phyloP scores from a whole-genome alignment of 2,797 vertebrate genomes.

The Danio aesculapii region DNA sequence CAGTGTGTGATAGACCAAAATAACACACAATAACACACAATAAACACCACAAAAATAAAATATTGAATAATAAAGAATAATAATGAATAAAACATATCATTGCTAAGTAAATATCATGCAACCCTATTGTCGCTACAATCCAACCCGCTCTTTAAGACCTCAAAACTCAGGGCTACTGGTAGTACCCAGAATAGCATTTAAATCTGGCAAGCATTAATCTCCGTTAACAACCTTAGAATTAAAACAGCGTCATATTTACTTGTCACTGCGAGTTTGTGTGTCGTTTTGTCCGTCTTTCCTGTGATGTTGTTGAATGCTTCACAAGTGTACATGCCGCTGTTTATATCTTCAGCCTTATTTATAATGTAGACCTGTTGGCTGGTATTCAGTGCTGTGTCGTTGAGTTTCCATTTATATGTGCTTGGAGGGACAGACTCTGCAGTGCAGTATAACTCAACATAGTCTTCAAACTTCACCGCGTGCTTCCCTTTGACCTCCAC shows the following conservation, averaged over 20 bases:
- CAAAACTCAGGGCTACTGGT: too few species aligned
- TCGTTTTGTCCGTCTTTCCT: fast-evolving
- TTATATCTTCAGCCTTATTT: neutral
- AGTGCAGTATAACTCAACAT: conserved; percentile 43
- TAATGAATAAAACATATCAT: too few species aligned
- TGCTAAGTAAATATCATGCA: too few species aligned
- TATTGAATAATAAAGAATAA: too few species aligned
- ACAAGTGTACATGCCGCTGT: conserved; percentile 73
- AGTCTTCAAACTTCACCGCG: neutral
- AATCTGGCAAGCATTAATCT: too few species aligned
- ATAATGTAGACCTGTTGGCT: neutral
- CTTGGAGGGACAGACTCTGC: conserved; percentile 63
- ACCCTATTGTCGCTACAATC: too few species aligned
- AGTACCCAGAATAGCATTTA: too few species aligned
- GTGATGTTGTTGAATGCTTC: conserved; percentile 70
- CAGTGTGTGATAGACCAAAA: neutral
- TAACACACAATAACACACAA: neutral
- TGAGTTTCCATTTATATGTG: conserved; percentile 73
- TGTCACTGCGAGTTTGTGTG: conserved; percentile 64
- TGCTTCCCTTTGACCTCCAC: fast-evolving
- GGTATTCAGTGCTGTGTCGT: neutral
- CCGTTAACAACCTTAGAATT: too few species aligned
- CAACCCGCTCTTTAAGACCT: too few species aligned
- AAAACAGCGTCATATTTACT: conserved; percentile 63
- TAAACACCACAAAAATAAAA: neutral